Percentiles rank a stretch among this genome's conserved stretches.
Conservation (phyloP, 2,797 vertebrate species). For the Gallirallus australis region DNA sequence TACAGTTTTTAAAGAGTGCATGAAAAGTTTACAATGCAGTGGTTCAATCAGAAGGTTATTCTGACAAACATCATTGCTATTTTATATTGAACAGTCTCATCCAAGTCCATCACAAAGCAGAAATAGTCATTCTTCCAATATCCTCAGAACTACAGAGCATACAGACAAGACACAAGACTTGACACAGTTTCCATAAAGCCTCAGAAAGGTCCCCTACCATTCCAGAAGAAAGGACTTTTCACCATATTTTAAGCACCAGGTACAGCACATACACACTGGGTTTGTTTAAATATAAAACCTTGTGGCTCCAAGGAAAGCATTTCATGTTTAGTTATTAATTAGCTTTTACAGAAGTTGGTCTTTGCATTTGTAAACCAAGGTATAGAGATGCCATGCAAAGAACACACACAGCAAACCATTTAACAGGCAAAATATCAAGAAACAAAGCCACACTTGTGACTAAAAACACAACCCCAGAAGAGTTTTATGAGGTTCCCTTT, state of each 20-base stretch:
- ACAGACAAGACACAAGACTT: not conserved
- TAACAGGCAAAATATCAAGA: not conserved
- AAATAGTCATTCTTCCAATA: not conserved
- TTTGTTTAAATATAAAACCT: not conserved
- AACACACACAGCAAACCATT: fast-evolving
- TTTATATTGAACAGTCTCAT: not conserved
- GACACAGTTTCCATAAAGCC: not conserved
- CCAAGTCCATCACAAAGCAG: not conserved
- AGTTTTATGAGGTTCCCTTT: not conserved
- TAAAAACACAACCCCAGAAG: not conserved
- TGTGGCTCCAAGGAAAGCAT: not conserved
- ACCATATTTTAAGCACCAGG: not conserved
- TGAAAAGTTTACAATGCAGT: not conserved
- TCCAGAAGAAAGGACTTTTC: not conserved
- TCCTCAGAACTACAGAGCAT: not conserved
- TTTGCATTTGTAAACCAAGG: not conserved
- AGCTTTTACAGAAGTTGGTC: not conserved
- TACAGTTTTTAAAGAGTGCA: not conserved
- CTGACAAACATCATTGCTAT: not conserved
- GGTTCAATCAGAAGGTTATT: not conserved
- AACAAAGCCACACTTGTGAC: not conserved
- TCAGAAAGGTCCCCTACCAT: not conserved
- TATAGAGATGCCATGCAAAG: not conserved
- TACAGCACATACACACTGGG: not conserved
- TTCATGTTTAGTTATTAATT: not conserved